Evolutionary conservation across 2,888 invertebrate genomes (phyloP).

Genomic region (Piscicola geometra): DNA sequence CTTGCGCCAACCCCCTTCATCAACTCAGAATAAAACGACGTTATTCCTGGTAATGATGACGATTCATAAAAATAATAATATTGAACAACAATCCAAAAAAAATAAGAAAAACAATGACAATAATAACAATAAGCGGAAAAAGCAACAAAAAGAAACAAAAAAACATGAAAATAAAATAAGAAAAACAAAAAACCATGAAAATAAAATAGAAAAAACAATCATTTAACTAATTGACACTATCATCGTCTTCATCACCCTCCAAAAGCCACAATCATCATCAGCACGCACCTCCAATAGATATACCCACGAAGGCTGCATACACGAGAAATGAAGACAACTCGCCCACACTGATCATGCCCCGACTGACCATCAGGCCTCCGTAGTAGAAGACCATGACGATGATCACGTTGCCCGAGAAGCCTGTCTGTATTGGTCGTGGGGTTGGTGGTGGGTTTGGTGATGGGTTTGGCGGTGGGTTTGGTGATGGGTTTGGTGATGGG

Average conservation of each 20-base stretch:
- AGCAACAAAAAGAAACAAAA: too few species aligned
- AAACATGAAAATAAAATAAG: slow-evolving; percentile 8
- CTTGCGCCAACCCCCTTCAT: slow-evolving; percentile 90
- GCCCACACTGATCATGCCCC: slow-evolving; percentile 69
- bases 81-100: neutral
- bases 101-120: neutral
- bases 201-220: too few species aligned
- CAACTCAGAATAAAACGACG: slow-evolving; percentile 85
- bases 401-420: slow-evolving; percentile 77
- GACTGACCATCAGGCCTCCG: slow-evolving; percentile 81
- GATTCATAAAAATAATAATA: too few species aligned
- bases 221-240: too few species aligned
- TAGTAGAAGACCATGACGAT: slow-evolving; percentile 85
- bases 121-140: neutral
- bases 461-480: too few species aligned
- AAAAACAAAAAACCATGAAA: slow-evolving; percentile 23
- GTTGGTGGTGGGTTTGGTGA: too few species aligned
- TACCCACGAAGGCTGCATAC: slow-evolving; percentile 87
- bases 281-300: slow-evolving; percentile 73
- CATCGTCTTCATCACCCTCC: too few species aligned
- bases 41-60: slow-evolving; percentile 59
- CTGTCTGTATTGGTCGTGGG: slow-evolving; percentile 47
- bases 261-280: too few species aligned
- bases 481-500: too few species aligned
- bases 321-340: slow-evolving; percentile 86